Conservation (phyloP, 2,888 invertebrate species). For the Allolobophora icterica region DNA sequence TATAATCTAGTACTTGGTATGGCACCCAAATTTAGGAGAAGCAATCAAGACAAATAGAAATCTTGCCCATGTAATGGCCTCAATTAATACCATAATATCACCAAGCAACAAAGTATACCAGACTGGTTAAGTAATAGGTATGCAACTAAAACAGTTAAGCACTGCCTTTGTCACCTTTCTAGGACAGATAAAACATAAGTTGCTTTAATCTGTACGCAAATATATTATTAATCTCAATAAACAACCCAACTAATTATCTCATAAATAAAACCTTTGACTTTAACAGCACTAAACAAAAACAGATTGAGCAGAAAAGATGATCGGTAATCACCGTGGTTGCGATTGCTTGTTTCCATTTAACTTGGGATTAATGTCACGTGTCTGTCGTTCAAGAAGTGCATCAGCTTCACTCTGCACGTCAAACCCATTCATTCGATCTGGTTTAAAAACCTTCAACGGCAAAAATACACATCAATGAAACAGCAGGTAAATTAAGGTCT, state of each 20-base stretch:
- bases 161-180: neutral
- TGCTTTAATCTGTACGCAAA: neutral
- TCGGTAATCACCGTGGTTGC: neutral
- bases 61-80: neutral
- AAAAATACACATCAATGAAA: neutral
- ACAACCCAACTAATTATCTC: neutral
- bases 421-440: conserved; percentile 92
- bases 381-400: conserved; percentile 72
- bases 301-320: neutral
- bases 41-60: neutral
- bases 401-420: conserved; percentile 87
- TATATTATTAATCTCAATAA: neutral
- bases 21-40: neutral
- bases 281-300: too few species aligned
- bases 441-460: conserved; percentile 76
- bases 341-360: conserved; percentile 22
- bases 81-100: neutral
- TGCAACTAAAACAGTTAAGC: too few species aligned
- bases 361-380: conserved; percentile 57
- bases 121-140: too few species aligned
- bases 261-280: neutral
- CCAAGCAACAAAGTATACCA: neutral
- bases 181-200: neutral
- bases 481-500: neutral
- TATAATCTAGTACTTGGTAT: neutral